These are phyloP conservation scores for Xestia sexstrigata DNA, from an alignment of 2,888 invertebrate species.

Conservation along the genomic window DNA sequence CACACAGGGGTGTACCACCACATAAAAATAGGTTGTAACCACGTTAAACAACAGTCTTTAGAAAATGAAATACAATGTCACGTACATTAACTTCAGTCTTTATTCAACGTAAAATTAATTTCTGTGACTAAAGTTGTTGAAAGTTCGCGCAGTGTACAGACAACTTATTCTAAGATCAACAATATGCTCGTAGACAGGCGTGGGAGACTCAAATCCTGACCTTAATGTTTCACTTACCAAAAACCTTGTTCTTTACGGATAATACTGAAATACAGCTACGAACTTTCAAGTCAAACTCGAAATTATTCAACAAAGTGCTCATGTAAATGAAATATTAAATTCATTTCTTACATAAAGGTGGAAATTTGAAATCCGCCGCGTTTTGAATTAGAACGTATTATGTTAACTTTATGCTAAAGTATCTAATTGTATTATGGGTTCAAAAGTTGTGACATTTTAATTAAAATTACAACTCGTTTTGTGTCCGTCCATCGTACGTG, in stretches of 20 bases:
- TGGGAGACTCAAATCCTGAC: constrained; percentile 49
- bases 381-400: constrained; percentile 59
- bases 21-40: too few species aligned
- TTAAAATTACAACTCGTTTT: constrained; percentile 86
- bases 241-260: constrained; percentile 48
- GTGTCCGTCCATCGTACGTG: constrained; percentile 79
- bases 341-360: constrained; percentile 54
- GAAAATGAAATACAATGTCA: constrained; percentile 24
- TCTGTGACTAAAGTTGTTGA: constrained; percentile 28
- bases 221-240: constrained; percentile 53
- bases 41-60: too few species aligned
- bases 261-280: constrained; percentile 44
- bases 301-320: constrained; percentile 58
- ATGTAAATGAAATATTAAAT: constrained; percentile 57
- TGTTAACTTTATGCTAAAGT: constrained; percentile 66
- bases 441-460: constrained; percentile 87
- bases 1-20: too few species aligned
- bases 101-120: constrained; percentile 41
- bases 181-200: constrained; percentile 35
- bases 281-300: constrained; percentile 52
- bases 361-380: constrained; percentile 49
- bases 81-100: constrained; percentile 22
- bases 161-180: constrained; percentile 48
- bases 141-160: constrained; percentile 38
- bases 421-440: constrained; percentile 75